These are phyloP conservation scores for Drosophila triauraria DNA, from an alignment of 1,140 invertebrate species.

Conservation along the genomic window DNA sequence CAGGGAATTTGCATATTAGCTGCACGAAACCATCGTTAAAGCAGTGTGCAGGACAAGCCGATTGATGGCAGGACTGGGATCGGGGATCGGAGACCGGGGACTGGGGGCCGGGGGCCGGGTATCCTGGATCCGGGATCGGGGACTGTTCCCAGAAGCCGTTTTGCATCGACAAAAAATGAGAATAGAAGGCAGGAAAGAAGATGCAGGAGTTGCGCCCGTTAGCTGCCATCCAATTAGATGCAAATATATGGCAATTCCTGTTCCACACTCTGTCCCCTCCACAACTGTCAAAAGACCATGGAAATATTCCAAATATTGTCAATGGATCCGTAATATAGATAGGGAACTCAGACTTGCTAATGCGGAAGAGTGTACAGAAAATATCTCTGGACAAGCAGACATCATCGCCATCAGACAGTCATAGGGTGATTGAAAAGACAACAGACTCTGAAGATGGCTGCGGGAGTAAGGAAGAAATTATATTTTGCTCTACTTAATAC, in stretches of 20 bases:
- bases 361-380: not conserved
- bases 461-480: not conserved
- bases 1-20: constrained; percentile 81
- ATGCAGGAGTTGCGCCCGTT: constrained; percentile 37
- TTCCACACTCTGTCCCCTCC: constrained; percentile 8
- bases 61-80: constrained; percentile 50
- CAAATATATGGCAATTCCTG: constrained; percentile 66
- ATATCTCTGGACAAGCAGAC: not conserved
- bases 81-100: not conserved
- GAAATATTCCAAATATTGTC: constrained; percentile 35
- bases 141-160: constrained; percentile 38
- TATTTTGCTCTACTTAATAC: accelerated
- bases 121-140: constrained; percentile 15
- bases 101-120: not conserved
- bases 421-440: not conserved
- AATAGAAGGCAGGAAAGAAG: not conserved
- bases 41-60: constrained; percentile 51
- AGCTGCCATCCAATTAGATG: constrained; percentile 78
- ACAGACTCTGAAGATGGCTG: not conserved
- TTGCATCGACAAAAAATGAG: constrained; percentile 32
- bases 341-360: not conserved
- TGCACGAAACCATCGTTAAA: constrained; percentile 67
- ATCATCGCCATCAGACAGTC: not conserved
- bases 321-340: constrained; percentile 27
- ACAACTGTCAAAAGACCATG: constrained; percentile 37